phyloP scores from a whole-genome alignment of 2,888 invertebrate genomes.

The Globia sparganii region DNA sequence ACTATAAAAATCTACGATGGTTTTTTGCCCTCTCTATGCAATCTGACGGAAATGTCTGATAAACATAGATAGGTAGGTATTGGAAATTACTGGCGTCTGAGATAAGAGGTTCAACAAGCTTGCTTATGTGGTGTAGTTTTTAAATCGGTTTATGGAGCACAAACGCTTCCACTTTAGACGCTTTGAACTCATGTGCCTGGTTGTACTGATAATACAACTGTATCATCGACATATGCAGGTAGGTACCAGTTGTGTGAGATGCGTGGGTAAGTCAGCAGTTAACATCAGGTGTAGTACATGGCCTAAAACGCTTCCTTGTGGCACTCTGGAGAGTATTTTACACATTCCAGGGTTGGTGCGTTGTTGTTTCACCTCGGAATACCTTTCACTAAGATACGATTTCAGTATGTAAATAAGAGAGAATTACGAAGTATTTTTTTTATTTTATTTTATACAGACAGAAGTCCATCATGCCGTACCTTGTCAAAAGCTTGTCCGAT shows the following conservation, averaged over 20 bases:
- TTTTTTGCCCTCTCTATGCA: not conserved
- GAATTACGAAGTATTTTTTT: not conserved
- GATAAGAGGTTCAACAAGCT: not conserved
- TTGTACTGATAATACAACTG: not conserved
- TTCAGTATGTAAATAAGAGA: not conserved
- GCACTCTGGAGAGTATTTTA: not conserved
- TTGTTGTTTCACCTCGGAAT: not conserved
- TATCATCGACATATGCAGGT: not conserved
- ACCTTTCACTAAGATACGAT: not conserved
- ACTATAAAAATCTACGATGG: not conserved
- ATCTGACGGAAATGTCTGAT: conserved; percentile 4
- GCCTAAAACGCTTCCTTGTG: not conserved
- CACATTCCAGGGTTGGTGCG: not conserved
- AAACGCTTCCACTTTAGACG: not conserved
- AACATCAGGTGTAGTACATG: not conserved
- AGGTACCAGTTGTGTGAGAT: not conserved
- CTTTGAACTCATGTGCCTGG: not conserved
- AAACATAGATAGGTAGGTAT: not conserved
- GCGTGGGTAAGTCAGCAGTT: not conserved
- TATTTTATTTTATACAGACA: not conserved
- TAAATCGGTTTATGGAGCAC: not conserved
- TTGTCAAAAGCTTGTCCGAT: not conserved
- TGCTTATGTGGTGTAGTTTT: not conserved
- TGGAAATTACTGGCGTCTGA: not conserved
- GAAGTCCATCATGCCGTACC: not conserved